A percentile compares a stretch with the other conserved stretches of the same genome.
Evolutionary conservation across 2,888 invertebrate genomes (phyloP).

Genomic region (Dryadula phaetusa): DNA sequence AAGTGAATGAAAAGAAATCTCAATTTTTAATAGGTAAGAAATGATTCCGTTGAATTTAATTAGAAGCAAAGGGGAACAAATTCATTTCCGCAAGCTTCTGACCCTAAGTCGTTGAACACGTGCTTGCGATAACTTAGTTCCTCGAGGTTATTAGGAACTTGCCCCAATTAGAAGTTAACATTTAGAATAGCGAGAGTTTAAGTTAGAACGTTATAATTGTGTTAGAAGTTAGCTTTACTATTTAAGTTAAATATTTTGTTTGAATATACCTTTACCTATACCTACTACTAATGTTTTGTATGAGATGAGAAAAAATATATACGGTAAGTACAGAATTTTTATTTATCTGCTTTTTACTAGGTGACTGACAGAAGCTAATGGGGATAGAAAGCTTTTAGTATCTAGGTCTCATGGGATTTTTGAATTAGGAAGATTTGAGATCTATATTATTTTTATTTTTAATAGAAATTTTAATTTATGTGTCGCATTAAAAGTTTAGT

Average conservation of each 20-base stretch:
- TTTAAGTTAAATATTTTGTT: conserved; percentile 4
- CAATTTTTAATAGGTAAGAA: conserved; percentile 23
- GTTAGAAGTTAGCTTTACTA: conserved; percentile 12
- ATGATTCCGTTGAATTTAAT: conserved; percentile 35
- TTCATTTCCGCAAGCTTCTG: conserved; percentile 38
- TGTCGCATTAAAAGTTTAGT: too few species aligned
- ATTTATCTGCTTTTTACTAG: too few species aligned
- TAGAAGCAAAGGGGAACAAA: conserved; percentile 39
- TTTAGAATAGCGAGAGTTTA: conserved; percentile 21
- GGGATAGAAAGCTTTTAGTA: too few species aligned
- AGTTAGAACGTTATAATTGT: conserved; percentile 16
- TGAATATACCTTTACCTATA: too few species aligned
- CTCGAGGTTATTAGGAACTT: conserved; percentile 39
- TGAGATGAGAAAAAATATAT: too few species aligned
- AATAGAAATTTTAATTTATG: too few species aligned
- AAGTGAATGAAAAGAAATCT: conserved; percentile 17
- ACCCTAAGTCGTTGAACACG: conserved; percentile 42
- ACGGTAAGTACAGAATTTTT: too few species aligned
- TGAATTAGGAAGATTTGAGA: too few species aligned
- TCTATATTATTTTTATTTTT: too few species aligned
- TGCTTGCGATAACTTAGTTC: conserved; percentile 42
- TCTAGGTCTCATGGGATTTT: too few species aligned
- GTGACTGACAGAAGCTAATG: too few species aligned
- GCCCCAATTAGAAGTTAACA: conserved; percentile 38
- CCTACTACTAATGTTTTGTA: not conserved